These are phyloP conservation scores for Callopanchax toddi DNA, from an alignment of 2,113 vertebrate genomes.

Conservation along the genomic window DNA sequence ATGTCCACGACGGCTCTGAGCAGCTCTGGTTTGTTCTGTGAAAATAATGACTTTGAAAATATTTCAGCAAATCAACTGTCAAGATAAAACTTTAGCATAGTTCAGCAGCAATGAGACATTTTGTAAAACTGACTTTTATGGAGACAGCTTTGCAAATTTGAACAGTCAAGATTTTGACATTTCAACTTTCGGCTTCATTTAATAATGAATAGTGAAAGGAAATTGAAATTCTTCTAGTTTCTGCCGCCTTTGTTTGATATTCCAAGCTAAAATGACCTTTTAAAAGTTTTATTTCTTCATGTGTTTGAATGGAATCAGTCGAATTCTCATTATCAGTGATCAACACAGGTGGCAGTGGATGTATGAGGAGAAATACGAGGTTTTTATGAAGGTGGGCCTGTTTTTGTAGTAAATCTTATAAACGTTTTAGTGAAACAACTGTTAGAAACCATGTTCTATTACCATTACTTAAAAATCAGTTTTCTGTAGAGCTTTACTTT, in stretches of 20 bases:
- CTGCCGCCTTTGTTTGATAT: slow-evolving; percentile 7
- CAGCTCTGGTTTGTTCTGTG: slow-evolving; percentile 3
- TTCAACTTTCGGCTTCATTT: slow-evolving; percentile 18
- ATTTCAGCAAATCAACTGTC: slow-evolving; percentile 2
- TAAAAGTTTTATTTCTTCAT: background rate
- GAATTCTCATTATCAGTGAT: background rate
- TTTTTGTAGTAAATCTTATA: background rate
- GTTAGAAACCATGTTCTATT: too few relatives aligned
- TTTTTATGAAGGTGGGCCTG: background rate
- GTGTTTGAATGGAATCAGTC: background rate
- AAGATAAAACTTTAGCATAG: background rate
- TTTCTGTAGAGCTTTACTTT: too few relatives aligned
- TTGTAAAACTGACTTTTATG: slow-evolving; percentile 12
- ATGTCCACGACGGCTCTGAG: slow-evolving; percentile 10
- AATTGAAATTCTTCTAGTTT: background rate
- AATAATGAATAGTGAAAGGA: slow-evolving; percentile 3
- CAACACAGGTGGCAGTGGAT: background rate
- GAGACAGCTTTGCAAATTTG: slow-evolving; percentile 2
- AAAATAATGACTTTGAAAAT: background rate
- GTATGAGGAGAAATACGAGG: too few relatives aligned
- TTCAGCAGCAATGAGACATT: background rate
- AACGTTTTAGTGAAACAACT: too few relatives aligned
- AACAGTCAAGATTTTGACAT: background rate
- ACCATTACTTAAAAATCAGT: too few relatives aligned
- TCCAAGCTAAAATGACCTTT: slow-evolving; percentile 13